phyloP scores from a whole-genome alignment of 2,797 vertebrate species.

The Chelon labrosus region DNA sequence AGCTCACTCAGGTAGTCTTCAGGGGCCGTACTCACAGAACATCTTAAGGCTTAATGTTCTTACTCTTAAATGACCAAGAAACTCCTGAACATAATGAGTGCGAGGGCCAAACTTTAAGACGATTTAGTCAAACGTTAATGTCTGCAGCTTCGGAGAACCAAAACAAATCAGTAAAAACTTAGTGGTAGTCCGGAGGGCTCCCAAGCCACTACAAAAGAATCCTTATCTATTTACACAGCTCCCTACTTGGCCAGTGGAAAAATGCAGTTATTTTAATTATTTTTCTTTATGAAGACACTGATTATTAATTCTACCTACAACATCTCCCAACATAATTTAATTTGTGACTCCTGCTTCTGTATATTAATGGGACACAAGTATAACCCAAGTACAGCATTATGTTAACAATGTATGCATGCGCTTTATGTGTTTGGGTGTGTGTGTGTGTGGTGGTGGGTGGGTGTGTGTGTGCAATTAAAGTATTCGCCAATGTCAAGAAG shows the following conservation, averaged over 20 bases:
- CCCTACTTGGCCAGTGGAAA: background rate
- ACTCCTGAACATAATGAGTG: constrained; percentile 9
- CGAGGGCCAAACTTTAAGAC: constrained; percentile 11
- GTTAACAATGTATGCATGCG: background rate
- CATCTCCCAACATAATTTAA: background rate
- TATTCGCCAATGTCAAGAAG: background rate
- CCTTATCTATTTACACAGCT: background rate
- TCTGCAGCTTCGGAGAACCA: background rate
- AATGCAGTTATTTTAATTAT: background rate
- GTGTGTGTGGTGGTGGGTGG: background rate
- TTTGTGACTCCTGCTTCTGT: background rate
- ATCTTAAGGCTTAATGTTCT: background rate
- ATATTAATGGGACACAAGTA: background rate
- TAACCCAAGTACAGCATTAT: background rate
- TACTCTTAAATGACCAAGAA: constrained; percentile 13
- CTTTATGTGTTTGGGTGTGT: background rate
- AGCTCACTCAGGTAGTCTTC: background rate
- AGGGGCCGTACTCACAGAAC: constrained; percentile 8
- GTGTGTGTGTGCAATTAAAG: background rate
- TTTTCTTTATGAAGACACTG: background rate
- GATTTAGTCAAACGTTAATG: constrained; percentile 14
- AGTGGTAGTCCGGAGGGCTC: background rate
- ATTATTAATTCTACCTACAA: background rate
- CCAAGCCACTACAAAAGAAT: background rate
- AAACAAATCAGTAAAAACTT: constrained; percentile 18